Evolutionary conservation across 2,113 vertebrate species (phyloP).

Genomic region (Catagonus wagneri): DNA sequence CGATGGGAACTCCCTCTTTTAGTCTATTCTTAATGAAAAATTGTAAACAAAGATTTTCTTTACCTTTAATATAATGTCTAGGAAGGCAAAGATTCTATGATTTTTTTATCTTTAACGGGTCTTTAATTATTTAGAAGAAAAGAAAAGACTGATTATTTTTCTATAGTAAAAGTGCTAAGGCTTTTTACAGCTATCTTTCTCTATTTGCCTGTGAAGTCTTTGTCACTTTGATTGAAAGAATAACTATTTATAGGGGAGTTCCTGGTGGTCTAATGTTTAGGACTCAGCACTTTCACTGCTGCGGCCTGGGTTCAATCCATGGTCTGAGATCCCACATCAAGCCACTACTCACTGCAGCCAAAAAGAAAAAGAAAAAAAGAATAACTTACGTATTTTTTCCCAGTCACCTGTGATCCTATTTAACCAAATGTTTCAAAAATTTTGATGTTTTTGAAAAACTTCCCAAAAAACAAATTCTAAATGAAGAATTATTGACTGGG

Average conservation of each 20-base stretch:
- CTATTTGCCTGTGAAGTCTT: not conserved
- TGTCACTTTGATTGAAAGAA: not conserved
- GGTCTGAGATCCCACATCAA: no score
- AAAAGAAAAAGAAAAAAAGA: no score
- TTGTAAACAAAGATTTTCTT: not conserved
- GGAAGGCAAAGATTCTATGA: not conserved
- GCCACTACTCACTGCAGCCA: no score
- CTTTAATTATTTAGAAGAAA: not conserved
- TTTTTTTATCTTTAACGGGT: not conserved
- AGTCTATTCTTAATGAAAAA: not conserved
- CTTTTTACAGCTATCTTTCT: not conserved
- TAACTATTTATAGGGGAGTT: not conserved
- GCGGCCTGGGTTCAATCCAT: no score
- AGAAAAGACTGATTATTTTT: not conserved
- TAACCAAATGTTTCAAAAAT: not conserved
- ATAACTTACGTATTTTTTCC: not conserved
- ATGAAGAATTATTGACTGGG: not conserved
- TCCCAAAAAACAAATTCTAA: not conserved
- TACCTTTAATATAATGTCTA: not conserved
- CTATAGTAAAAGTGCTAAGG: not conserved
- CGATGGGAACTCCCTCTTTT: no score
- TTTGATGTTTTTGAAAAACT: not conserved
- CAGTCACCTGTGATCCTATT: not conserved
- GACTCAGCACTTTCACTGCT: no score
- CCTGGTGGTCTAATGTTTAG: no score